A percentile compares a stretch with the other conserved stretches of the same genome.
These are phyloP conservation scores for Norana najaformis DNA, from an alignment of 2,888 invertebrate species.

Conservation along the genomic window DNA sequence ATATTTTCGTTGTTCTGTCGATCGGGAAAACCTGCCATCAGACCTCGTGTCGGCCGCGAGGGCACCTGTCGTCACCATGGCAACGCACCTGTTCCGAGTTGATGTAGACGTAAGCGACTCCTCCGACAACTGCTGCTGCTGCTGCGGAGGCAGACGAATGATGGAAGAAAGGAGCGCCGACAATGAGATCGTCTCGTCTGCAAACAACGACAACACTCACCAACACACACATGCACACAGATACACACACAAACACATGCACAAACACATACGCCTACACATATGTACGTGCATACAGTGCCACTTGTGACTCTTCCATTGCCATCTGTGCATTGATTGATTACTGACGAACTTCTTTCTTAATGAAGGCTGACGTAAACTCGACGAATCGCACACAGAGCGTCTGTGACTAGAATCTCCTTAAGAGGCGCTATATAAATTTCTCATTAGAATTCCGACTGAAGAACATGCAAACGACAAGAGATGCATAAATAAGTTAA, in stretches of 20 bases:
- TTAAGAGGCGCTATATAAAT: no score
- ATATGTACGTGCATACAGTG: no score
- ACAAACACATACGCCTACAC: background rate
- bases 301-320: no score
- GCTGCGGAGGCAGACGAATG: background rate
- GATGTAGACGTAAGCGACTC: constrained; percentile 86
- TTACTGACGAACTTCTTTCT: no score
- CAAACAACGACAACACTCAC: background rate
- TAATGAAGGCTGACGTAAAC: no score
- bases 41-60: background rate
- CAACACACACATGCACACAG: background rate
- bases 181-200: constrained; percentile 73
- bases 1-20: background rate
- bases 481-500: no score
- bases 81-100: constrained; percentile 44
- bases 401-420: no score
- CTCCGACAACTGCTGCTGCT: constrained; percentile 70
- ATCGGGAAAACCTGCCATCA: background rate
- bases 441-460: no score
- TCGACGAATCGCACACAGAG: no score
- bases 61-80: background rate
- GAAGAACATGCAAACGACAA: no score
- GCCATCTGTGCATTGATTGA: no score
- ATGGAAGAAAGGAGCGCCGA: constrained; percentile 87
- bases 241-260: background rate